These are phyloP conservation scores for Brachypalpus laphriformis DNA, from an alignment of 2,888 invertebrate genomes.

Conservation along the genomic window DNA sequence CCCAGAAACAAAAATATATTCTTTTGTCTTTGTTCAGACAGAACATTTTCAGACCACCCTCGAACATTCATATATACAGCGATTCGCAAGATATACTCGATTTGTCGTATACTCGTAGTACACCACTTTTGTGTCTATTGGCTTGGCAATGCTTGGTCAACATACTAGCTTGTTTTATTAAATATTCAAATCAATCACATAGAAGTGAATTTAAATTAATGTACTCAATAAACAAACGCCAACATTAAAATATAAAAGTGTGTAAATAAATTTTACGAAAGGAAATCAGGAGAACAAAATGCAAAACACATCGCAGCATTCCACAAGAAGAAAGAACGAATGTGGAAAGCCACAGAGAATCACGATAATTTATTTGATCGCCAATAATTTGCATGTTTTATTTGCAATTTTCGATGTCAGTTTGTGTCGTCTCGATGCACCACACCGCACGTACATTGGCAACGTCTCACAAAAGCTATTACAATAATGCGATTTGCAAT, in stretches of 20 bases:
- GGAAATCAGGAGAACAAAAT: not conserved
- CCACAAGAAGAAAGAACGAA: conserved; percentile 12
- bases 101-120: no score
- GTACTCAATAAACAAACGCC: not conserved
- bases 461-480: conserved; percentile 9
- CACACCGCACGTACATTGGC: not conserved
- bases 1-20: no score
- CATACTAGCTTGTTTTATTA: no score
- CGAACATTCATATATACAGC: no score
- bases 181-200: not conserved
- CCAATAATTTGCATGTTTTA: conserved; percentile 64
- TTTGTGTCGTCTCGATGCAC: conserved; percentile 37
- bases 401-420: conserved; percentile 47
- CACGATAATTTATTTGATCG: conserved; percentile 61
- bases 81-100: no score
- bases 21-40: no score
- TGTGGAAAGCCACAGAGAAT: conserved; percentile 13
- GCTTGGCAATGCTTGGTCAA: no score
- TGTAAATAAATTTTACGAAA: not conserved
- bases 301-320: not conserved
- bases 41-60: no score
- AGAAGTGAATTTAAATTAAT: not conserved
- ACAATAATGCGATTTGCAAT: conserved; percentile 47
- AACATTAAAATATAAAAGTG: not conserved
- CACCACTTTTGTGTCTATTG: no score